Conservation (phyloP, 2,888 invertebrate species). For the Lysandra bellargus region DNA sequence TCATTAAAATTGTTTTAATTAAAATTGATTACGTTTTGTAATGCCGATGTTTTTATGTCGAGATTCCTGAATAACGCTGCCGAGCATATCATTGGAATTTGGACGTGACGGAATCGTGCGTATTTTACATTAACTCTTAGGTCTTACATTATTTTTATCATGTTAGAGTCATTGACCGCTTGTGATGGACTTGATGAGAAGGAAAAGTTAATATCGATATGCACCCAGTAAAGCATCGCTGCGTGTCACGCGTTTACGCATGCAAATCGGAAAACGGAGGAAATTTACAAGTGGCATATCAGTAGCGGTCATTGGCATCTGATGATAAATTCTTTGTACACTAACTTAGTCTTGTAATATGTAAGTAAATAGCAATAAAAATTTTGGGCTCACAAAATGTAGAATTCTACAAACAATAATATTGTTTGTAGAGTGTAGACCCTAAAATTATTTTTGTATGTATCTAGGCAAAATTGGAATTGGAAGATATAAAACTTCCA, state of each 20-base stretch:
- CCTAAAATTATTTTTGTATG: background rate
- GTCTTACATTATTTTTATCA: background rate
- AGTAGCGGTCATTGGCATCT: conserved; percentile 52
- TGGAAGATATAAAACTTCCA: no score
- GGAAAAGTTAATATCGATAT: background rate
- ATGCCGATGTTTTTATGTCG: conserved; percentile 18
- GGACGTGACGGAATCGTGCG: background rate
- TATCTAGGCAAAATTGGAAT: background rate
- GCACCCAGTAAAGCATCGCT: conserved; percentile 53
- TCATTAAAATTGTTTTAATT: conserved; percentile 18
- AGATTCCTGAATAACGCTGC: background rate
- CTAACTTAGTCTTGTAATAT: background rate
- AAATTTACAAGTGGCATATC: conserved; percentile 55
- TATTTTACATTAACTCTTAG: background rate
- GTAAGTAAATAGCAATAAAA: background rate
- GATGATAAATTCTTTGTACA: conserved; percentile 41
- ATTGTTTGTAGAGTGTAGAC: no score
- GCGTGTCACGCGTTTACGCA: conserved; percentile 43
- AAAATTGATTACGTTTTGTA: conserved; percentile 8
- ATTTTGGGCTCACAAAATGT: background rate
- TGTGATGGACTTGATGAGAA: background rate
- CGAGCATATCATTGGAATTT: background rate
- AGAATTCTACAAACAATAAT: background rate
- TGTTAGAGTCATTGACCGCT: background rate
- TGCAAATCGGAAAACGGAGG: conserved; percentile 55